A percentile compares a stretch with the other conserved stretches of the same genome.
phyloP scores from a whole-genome alignment of 2,113 vertebrate genomes.

The Bagarius yarrelli region DNA sequence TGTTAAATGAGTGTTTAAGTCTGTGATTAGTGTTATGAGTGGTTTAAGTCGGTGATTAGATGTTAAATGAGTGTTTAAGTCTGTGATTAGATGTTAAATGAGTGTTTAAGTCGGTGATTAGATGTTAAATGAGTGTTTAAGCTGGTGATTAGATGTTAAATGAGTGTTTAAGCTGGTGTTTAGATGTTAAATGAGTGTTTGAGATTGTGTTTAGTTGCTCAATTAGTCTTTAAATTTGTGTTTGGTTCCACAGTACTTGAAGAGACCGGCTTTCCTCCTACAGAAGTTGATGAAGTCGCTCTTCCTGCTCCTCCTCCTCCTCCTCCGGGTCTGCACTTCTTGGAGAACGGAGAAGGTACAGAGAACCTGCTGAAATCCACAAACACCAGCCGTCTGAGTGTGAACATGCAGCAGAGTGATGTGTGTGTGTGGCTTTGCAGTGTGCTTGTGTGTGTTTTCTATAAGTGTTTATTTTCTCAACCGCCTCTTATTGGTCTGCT shows the following conservation, averaged over 20 bases:
- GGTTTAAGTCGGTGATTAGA: neutral
- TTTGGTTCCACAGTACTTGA: conserved; percentile 62
- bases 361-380: neutral
- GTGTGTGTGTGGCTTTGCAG: neutral
- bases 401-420: neutral
- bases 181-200: neutral
- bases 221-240: neutral
- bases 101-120: neutral
- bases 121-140: no score
- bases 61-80: neutral
- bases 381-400: neutral
- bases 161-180: neutral
- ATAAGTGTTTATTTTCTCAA: neutral
- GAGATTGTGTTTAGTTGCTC: conserved; percentile 5
- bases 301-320: conserved; percentile 61
- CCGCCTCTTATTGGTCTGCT: neutral
- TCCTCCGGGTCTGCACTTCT: conserved; percentile 9
- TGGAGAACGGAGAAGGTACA: conserved; percentile 49
- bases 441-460: conserved; percentile 7
- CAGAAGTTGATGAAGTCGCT: conserved; percentile 46
- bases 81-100: neutral
- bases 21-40: no score
- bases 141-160: no score
- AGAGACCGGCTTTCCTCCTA: conserved; percentile 57
- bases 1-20: neutral